Evolutionary conservation across 2,888 invertebrate species (phyloP).

Genomic region (Epirrita christyi): DNA sequence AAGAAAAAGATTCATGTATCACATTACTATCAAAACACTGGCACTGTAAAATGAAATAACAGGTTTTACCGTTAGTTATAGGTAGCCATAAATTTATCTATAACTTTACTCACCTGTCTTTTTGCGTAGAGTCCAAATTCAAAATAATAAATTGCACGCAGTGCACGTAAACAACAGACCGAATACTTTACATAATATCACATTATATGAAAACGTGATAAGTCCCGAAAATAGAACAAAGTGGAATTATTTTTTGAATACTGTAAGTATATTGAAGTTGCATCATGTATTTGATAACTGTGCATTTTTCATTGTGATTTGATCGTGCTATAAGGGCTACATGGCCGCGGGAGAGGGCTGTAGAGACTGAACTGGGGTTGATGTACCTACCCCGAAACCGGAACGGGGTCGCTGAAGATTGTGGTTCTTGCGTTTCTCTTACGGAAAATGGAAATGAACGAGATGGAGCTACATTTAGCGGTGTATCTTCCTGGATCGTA

Average conservation of each 20-base stretch:
- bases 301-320: constrained; percentile 33
- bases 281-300: constrained; percentile 14
- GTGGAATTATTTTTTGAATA: constrained; percentile 3
- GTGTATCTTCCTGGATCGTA: constrained; percentile 34
- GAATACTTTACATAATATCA: constrained; percentile 18
- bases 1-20: too few species aligned
- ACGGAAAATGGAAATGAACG: constrained; percentile 33
- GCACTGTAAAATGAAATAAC: too few species aligned
- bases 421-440: constrained; percentile 31
- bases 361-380: constrained; percentile 33
- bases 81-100: background rate
- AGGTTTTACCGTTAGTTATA: too few species aligned
- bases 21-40: too few species aligned
- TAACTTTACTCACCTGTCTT: constrained; percentile 29
- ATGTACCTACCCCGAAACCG: constrained; percentile 25
- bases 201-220: constrained; percentile 12
- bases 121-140: constrained; percentile 19
- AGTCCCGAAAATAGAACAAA: background rate
- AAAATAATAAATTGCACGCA: constrained; percentile 8
- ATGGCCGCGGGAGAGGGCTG: constrained; percentile 19
- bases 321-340: constrained; percentile 12
- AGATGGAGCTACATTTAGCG: constrained; percentile 38
- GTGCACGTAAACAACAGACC: constrained; percentile 5
- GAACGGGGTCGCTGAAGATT: constrained; percentile 25
- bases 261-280: constrained; percentile 1